These are phyloP conservation scores for Cheirogaleus medius DNA, from an alignment of 2,113 vertebrate genomes.

Conservation along the genomic window DNA sequence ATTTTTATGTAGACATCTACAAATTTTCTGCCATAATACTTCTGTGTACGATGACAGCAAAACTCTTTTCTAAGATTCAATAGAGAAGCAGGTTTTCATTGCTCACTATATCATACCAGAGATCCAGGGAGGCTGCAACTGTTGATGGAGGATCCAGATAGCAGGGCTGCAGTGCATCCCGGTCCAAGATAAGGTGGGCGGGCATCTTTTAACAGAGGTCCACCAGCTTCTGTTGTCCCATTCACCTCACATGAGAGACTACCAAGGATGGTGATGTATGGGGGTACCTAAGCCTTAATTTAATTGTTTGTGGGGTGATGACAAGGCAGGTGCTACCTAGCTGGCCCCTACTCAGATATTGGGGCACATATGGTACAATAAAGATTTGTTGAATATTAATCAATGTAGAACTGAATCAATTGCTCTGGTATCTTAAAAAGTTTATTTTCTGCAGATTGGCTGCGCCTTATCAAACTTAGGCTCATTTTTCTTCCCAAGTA, in stretches of 20 bases:
- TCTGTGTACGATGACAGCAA: neutral
- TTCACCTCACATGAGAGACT: neutral
- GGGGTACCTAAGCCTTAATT: neutral
- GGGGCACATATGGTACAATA: neutral
- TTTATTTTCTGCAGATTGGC: slow-evolving; percentile 1
- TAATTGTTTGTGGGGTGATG: neutral
- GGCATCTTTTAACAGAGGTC: neutral
- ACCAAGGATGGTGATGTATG: neutral
- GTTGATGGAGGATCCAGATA: neutral
- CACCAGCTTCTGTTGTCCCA: neutral
- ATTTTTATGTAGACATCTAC: neutral
- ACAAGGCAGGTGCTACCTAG: neutral
- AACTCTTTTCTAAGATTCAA: neutral
- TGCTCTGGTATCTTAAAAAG: neutral
- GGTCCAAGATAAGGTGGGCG: neutral
- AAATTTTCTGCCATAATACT: neutral
- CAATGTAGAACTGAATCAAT: neutral
- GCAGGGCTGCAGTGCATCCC: neutral
- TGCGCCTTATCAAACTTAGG: neutral
- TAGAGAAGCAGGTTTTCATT: neutral
- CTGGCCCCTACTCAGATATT: neutral
- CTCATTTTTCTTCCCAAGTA: neutral
- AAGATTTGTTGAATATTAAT: neutral
- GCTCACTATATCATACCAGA: neutral
- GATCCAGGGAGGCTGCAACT: neutral